A percentile compares a stretch with the other conserved stretches of the same genome.
Conservation (phyloP, 2,113 vertebrate genomes). For the Acinonyx jubatus region DNA sequence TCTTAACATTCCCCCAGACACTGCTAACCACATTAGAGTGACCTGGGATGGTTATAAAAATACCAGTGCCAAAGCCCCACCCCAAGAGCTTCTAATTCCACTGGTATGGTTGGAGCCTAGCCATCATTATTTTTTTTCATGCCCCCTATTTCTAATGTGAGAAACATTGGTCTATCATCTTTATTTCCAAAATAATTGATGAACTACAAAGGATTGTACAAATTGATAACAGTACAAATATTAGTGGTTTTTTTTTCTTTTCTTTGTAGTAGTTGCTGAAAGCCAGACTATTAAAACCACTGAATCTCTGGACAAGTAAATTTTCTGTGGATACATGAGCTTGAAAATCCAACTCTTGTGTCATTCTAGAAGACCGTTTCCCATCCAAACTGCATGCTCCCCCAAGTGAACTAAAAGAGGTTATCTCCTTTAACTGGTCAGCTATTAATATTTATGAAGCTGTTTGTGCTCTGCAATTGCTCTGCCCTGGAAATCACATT, state of each 20-base stretch:
- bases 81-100: not conserved
- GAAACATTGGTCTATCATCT: not conserved
- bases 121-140: not conserved
- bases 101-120: not conserved
- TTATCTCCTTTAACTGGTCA: not conserved
- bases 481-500: conserved; percentile 18
- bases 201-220: not conserved
- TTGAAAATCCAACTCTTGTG: conserved; percentile 25
- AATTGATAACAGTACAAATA: not conserved
- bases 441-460: conserved; percentile 29
- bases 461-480: not conserved
- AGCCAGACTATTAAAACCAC: conserved; percentile 19
- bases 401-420: conserved; percentile 17
- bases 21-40: not conserved
- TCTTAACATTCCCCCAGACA: not conserved
- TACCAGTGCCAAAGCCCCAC: not conserved
- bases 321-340: not conserved
- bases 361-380: conserved; percentile 40
- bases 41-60: not conserved
- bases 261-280: not conserved
- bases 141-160: not conserved
- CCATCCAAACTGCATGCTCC: not conserved
- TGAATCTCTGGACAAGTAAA: not conserved
- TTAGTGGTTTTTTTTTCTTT: not conserved
- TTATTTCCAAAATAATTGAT: not conserved